Percentiles rank a stretch among this genome's conserved stretches.
Evolutionary conservation across 2,113 vertebrate genomes (phyloP).

Genomic region (Syrmaticus mikado): DNA sequence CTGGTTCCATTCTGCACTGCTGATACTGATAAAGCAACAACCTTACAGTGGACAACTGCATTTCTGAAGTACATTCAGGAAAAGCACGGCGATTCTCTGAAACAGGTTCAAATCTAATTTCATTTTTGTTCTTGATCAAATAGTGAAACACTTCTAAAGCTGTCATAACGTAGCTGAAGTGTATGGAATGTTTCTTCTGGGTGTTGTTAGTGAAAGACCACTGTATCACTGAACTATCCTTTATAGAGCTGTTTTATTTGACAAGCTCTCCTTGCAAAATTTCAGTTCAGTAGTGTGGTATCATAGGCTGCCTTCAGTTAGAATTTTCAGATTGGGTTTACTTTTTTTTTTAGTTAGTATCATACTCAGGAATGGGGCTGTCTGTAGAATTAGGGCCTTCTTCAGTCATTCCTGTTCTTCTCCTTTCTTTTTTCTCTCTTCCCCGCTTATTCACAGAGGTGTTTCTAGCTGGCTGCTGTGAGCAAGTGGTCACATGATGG

Average conservation of each 20-base stretch:
- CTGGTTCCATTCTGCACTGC: constrained; percentile 89
- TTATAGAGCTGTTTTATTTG: neutral
- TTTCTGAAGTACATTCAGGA: constrained; percentile 91
- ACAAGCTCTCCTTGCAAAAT: neutral
- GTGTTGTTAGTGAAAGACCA: neutral
- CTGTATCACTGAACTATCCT: neutral
- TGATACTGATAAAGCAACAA: constrained; percentile 91
- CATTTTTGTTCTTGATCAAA: neutral
- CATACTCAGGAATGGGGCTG: neutral
- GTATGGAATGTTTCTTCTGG: neutral
- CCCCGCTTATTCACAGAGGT: neutral
- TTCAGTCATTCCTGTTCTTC: neutral
- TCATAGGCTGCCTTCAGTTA: neutral
- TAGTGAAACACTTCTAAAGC: neutral
- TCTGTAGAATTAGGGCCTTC: neutral
- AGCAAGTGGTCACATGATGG: neutral
- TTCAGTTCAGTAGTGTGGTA: neutral
- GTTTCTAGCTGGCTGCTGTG: neutral
- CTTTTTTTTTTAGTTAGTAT: neutral
- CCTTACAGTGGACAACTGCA: constrained; percentile 89
- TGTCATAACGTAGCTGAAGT: fast-evolving
- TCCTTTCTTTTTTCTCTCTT: neutral
- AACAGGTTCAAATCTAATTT: constrained; percentile 78
- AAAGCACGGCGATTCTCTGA: constrained; percentile 86
- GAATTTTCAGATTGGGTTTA: neutral